Percentiles rank a stretch among this genome's conserved stretches.
Conservation (phyloP, 2,113 vertebrate genomes). For the Martes martes region DNA sequence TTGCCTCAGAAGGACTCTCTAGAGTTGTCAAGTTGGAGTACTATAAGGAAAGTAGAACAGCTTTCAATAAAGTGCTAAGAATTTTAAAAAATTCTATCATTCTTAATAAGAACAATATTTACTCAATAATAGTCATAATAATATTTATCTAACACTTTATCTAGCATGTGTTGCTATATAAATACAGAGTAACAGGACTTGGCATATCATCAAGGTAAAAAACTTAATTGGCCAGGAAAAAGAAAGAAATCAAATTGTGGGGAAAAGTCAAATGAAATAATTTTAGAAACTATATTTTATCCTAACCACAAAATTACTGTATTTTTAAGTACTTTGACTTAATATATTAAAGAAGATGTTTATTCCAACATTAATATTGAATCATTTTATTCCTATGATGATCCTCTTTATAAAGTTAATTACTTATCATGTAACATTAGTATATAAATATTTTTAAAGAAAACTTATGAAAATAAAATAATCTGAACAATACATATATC, state of each 20-base stretch:
- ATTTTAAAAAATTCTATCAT: not conserved
- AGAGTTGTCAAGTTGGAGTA: not conserved
- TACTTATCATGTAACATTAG: not conserved
- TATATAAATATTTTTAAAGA: not conserved
- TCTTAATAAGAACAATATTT: slow-evolving; percentile 15
- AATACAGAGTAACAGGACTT: not conserved
- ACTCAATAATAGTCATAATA: not conserved
- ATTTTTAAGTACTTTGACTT: slow-evolving; percentile 15
- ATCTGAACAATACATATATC: not conserved
- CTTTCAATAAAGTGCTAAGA: not conserved
- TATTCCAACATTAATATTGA: slow-evolving; percentile 9
- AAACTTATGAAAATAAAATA: slow-evolving; percentile 16
- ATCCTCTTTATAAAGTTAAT: not conserved
- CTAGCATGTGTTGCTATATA: slow-evolving; percentile 2
- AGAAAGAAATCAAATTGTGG: not conserved
- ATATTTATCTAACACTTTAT: not conserved
- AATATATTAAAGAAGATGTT: not conserved
- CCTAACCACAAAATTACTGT: not conserved
- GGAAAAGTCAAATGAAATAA: not conserved
- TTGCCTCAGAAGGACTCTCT: slow-evolving; percentile 6
- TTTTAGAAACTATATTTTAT: not conserved
- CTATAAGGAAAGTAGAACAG: not conserved
- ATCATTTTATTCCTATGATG: not conserved
- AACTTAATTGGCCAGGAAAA: not conserved
- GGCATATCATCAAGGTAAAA: not conserved